Conservation (phyloP, 2,797 vertebrate species). For the Poeciliopsis gracilis region DNA sequence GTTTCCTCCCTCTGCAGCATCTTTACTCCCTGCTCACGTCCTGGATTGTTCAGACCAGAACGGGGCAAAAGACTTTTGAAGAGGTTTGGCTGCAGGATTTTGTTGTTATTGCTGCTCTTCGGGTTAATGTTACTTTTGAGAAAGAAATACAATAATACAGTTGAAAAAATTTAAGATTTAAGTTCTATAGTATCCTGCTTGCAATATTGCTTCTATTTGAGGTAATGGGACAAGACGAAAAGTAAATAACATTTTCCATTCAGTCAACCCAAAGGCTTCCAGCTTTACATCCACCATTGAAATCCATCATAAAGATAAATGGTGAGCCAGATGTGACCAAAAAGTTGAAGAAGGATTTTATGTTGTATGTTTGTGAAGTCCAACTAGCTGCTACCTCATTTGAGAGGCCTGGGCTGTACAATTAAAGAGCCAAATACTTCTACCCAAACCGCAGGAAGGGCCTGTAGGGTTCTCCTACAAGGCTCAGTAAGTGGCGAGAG, state of each 20-base stretch:
- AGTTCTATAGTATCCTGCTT: neutral
- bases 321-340: no score
- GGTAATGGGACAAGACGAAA: neutral
- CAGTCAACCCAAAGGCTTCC: neutral
- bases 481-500: no score
- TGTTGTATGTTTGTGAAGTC: no score
- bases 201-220: neutral
- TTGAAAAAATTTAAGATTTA: neutral
- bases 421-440: no score
- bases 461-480: no score
- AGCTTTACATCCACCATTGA: no score
- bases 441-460: no score
- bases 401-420: no score
- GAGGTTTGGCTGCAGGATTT: neutral
- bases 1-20: slow-evolving; percentile 5
- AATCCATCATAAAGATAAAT: no score
- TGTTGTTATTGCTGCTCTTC: neutral
- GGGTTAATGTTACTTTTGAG: neutral
- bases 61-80: neutral
- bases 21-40: neutral
- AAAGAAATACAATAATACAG: neutral
- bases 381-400: no score
- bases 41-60: neutral
- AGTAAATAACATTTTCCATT: neutral
- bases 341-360: no score